Percentiles rank a stretch among this genome's conserved stretches.
Evolutionary conservation across 2,797 vertebrate species (phyloP).

Genomic region (Agapornis canus): DNA sequence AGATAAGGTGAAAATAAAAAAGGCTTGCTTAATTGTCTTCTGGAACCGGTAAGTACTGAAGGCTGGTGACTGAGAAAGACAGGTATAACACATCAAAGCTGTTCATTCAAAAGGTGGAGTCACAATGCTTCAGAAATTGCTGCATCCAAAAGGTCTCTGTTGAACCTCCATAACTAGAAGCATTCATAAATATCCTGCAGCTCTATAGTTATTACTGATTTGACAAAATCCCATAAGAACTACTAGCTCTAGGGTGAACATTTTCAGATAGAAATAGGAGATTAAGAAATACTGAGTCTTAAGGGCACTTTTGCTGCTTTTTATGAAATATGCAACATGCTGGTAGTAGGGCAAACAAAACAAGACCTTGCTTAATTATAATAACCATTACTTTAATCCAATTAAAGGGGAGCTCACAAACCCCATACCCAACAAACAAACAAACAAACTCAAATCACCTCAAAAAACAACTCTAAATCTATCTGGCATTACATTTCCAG

Average conservation of each 20-base stretch:
- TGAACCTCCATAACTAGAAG: background rate
- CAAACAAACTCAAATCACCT: background rate
- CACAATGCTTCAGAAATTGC: background rate
- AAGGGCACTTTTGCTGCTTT: background rate
- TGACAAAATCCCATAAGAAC: background rate
- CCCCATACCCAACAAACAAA: background rate
- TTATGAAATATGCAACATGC: background rate
- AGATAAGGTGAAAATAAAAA: background rate
- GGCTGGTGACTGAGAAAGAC: background rate
- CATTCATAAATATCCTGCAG: background rate
- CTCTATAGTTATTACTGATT: background rate
- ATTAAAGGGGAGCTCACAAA: background rate
- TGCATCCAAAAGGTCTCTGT: background rate
- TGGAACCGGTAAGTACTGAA: background rate
- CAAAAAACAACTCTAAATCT: background rate
- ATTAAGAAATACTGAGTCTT: background rate
- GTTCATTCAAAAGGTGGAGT: background rate
- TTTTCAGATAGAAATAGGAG: background rate
- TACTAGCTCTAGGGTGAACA: background rate
- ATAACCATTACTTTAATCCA: background rate
- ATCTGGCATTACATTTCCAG: background rate
- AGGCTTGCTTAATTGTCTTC: background rate
- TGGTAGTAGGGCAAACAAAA: background rate
- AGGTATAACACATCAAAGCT: background rate
- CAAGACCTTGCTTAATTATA: background rate